Evolutionary conservation across 2,797 vertebrate genomes (phyloP), one percentile per base, ranked within the genome.

Genomic region (Huso huso): DNA sequence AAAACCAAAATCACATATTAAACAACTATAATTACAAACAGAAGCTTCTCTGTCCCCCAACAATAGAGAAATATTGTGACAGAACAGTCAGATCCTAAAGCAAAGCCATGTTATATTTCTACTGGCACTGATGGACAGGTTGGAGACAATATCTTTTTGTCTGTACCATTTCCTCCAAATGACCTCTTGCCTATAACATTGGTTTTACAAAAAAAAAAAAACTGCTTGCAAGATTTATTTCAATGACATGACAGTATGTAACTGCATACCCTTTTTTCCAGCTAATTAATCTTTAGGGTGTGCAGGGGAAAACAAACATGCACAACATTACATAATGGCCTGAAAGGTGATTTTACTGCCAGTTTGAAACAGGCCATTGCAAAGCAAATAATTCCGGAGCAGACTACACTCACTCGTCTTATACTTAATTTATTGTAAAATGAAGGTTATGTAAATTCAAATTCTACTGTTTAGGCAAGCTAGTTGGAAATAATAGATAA

Each of bases 261-360:
- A 64, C 67, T 55, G 66, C 64, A 55, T 48, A 52, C 37, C 61
- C 57, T 64, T 66, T 51, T 37, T 69, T 51, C 49, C 9, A 57
- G 50, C 65, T 72, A 75, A 75, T 76, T 70, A 64, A 70, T 68
- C 70, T 64, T 67, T 51, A 67, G 69, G 55, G 50, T 67, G 72
- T 63, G 50, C 62, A 61, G 13, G 48, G 51, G 66, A 61, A 69
- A 71, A 66, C 67, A 71, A 70, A 72, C 67, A 65, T 67, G 60
- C 61, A 48, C 49, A 13, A 64, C 68, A 6, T 48, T 18, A 49
- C 13, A 7, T 51, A 37, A 37, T 6, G 13, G 48, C 6, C 62
- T 63, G 7, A 11, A 11, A 48, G 63, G 63, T 48, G 57, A 70
- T 52, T 64, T 62, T 51, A 61, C 66, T 66, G 66, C 55, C 67